Evolutionary conservation across 2,797 vertebrate genomes (phyloP).

Genomic region (Aquila chrysaetos): DNA sequence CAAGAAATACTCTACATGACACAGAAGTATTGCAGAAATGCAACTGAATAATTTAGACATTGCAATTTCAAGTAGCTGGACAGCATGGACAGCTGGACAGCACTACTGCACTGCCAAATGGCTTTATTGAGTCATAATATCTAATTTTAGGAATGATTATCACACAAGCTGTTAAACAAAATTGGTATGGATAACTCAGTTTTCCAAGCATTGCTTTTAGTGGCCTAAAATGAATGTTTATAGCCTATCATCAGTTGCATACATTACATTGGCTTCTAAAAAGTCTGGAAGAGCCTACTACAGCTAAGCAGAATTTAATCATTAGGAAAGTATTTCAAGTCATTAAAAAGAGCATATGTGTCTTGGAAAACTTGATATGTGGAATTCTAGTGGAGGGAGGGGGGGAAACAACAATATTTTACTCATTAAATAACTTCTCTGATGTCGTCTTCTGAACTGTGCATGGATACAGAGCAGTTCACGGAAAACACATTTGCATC

Average conservation of each 20-base stretch:
- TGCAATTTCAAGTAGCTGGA: not conserved
- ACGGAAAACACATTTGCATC: slow-evolving; percentile 48
- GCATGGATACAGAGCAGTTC: not conserved
- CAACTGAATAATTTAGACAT: not conserved
- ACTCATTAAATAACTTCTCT: slow-evolving; percentile 43
- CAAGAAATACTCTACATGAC: not conserved
- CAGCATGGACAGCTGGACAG: not conserved
- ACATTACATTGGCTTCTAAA: not conserved
- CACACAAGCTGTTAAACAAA: not conserved
- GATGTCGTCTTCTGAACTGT: slow-evolving; percentile 6
- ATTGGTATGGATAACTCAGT: not conserved
- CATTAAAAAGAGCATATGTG: slow-evolving; percentile 24
- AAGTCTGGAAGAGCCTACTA: not conserved
- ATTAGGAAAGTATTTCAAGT: slow-evolving; percentile 56
- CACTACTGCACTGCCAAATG: not conserved
- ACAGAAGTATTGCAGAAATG: not conserved
- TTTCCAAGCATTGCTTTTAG: not conserved
- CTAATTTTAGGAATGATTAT: not conserved
- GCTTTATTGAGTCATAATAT: not conserved
- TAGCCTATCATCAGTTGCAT: not conserved
- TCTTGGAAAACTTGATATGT: slow-evolving; percentile 51
- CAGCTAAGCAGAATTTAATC: slow-evolving; percentile 32
- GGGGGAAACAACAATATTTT: slow-evolving; percentile 46
- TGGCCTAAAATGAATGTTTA: not conserved
- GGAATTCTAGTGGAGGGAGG: not conserved